Percentiles rank a stretch among this genome's conserved stretches.
Conservation (phyloP, 2,797 vertebrate species). For the Chaetophractus vellerosus region DNA sequence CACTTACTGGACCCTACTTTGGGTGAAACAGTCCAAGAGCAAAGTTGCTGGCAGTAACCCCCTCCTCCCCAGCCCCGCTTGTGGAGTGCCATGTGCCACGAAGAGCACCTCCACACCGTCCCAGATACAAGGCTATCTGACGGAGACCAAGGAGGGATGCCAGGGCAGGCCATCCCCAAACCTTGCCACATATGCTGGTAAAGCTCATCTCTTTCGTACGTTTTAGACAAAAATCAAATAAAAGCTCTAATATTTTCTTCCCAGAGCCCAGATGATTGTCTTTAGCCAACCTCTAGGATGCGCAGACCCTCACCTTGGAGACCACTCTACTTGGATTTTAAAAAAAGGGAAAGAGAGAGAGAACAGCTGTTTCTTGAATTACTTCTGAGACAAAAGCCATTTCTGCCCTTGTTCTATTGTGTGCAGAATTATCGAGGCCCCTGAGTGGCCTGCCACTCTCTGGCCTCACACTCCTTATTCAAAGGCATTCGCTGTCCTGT, state of each 20-base stretch:
- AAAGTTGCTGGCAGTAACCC: background rate
- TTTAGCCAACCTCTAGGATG: conserved; percentile 35
- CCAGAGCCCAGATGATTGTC: background rate
- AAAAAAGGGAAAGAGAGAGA: background rate
- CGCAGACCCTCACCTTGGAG: conserved; percentile 41
- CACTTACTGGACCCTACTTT: background rate
- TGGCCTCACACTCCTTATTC: background rate
- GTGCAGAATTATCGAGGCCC: rapidly evolving
- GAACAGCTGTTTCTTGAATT: conserved; percentile 69
- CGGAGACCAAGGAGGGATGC: background rate
- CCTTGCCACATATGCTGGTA: background rate
- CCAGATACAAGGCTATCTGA: background rate
- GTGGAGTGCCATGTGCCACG: background rate
- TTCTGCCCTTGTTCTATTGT: background rate
- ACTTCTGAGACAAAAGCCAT: conserved; percentile 70
- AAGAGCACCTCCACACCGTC: background rate
- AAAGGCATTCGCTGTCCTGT: rapidly evolving
- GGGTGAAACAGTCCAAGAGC: conserved; percentile 56
- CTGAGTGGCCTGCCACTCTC: background rate
- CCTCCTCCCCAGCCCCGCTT: background rate
- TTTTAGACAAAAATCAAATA: conserved; percentile 33
- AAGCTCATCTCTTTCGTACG: conserved; percentile 15
- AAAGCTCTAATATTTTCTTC: conserved; percentile 7
- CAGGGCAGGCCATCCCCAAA: background rate
- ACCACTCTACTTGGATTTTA: conserved; percentile 55